These are phyloP conservation scores for Eugnorisma glareosa DNA, from an alignment of 2,888 invertebrate genomes.

Conservation along the genomic window DNA sequence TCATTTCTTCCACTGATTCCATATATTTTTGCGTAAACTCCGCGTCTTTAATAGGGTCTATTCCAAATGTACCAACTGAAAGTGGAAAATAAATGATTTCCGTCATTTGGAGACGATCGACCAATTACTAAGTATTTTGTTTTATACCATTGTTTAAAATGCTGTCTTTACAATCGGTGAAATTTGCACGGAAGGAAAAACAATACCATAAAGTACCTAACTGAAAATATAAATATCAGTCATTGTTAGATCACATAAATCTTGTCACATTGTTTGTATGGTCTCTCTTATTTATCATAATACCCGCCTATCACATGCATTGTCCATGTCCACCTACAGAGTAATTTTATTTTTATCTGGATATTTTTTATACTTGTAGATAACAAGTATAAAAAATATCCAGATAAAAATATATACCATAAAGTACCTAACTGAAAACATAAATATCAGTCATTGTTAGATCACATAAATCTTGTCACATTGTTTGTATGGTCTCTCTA, in stretches of 20 bases:
- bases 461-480: too few relatives aligned
- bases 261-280: background rate
- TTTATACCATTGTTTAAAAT: background rate
- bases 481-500: too few relatives aligned
- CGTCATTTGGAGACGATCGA: background rate
- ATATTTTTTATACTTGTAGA: too few relatives aligned
- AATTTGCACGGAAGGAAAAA: background rate
- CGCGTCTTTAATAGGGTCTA: slow-evolving; percentile 15
- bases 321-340: too few relatives aligned
- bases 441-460: too few relatives aligned
- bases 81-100: background rate
- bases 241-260: background rate
- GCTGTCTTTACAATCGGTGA: background rate
- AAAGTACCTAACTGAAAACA: too few relatives aligned
- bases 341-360: too few relatives aligned
- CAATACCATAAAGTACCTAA: background rate
- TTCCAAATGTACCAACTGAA: slow-evolving; percentile 32
- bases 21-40: slow-evolving; percentile 20
- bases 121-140: background rate
- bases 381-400: too few relatives aligned
- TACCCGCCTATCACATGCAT: too few relatives aligned
- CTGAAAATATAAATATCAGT: background rate
- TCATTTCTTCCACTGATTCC: slow-evolving; percentile 10
- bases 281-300: too few relatives aligned
- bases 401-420: too few relatives aligned